Evolutionary conservation across 2,113 vertebrate genomes (phyloP).

Genomic region (Gallinago jamesoni): DNA sequence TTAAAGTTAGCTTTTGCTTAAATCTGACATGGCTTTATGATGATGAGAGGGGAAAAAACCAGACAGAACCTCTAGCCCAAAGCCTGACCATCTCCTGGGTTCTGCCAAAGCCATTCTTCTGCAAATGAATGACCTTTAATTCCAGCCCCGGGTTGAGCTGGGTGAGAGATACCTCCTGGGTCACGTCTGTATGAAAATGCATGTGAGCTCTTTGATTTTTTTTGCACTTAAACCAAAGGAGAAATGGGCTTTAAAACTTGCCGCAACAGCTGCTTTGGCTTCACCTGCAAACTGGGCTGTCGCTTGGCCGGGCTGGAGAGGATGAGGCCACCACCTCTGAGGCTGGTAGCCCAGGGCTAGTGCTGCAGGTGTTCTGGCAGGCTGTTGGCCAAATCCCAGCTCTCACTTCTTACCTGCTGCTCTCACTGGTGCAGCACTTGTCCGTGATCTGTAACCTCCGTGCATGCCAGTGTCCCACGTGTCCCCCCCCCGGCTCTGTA

Average conservation of each 20-base stretch:
- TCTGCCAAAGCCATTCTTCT: neutral
- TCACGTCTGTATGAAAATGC: neutral
- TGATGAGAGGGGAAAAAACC: neutral
- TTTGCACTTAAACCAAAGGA: conserved; percentile 55
- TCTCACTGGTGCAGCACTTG: neutral
- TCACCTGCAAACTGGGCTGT: neutral
- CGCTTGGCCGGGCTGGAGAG: neutral
- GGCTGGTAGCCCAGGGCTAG: neutral
- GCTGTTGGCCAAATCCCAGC: neutral
- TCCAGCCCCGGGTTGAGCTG: neutral
- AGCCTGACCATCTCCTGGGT: neutral
- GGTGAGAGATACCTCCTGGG: neutral
- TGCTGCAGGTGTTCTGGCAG: neutral
- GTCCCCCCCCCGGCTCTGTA: neutral
- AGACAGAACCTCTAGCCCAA: neutral
- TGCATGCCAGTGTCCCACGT: neutral
- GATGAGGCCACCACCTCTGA: neutral
- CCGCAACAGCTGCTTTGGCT: neutral
- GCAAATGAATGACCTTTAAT: neutral
- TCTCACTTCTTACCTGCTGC: conserved; percentile 21
- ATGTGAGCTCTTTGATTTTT: neutral
- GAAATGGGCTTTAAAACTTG: neutral
- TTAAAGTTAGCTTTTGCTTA: neutral
- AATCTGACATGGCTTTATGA: neutral
- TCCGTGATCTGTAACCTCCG: neutral